Percentiles rank a stretch among this genome's conserved stretches.
phyloP scores from a whole-genome alignment of 2,888 invertebrate species.

The Monopis laevigella region DNA sequence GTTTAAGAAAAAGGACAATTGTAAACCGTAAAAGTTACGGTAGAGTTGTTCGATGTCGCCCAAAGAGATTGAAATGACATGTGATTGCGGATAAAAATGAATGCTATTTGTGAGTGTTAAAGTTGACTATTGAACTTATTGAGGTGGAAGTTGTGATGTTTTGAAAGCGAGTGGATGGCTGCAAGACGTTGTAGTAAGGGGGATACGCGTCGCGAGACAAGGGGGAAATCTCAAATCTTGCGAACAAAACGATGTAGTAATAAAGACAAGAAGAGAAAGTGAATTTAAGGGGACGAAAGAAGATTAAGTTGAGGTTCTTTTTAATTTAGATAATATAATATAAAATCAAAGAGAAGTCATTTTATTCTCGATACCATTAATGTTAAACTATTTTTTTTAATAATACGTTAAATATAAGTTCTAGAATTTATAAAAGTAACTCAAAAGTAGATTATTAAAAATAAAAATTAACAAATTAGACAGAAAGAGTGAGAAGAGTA shows the following conservation, averaged over 20 bases:
- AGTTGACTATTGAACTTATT: constrained; percentile 36
- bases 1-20: constrained; percentile 56
- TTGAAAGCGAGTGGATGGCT: constrained; percentile 29
- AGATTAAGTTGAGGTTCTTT: constrained; percentile 60
- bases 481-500: not conserved
- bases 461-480: no score
- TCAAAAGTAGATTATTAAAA: no score
- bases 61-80: constrained; percentile 7
- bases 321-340: no score
- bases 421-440: no score
- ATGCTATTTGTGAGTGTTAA: constrained; percentile 40
- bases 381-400: no score
- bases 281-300: constrained; percentile 70
- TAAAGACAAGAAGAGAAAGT: constrained; percentile 72
- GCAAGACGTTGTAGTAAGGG: constrained; percentile 45
- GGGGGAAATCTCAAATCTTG: constrained; percentile 65
- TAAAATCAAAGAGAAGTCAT: no score
- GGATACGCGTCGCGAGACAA: constrained; percentile 54
- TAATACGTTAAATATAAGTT: no score
- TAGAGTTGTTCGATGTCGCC: constrained; percentile 2
- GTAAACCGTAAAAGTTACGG: constrained; percentile 38
- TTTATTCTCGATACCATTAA: no score
- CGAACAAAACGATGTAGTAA: constrained; percentile 67
- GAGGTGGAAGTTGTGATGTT: constrained; percentile 47
- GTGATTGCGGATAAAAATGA: constrained; percentile 33